phyloP scores from a whole-genome alignment of 37 sponge, comb jelly and placozoan genomes.

The Eunapius fragilis region DNA sequence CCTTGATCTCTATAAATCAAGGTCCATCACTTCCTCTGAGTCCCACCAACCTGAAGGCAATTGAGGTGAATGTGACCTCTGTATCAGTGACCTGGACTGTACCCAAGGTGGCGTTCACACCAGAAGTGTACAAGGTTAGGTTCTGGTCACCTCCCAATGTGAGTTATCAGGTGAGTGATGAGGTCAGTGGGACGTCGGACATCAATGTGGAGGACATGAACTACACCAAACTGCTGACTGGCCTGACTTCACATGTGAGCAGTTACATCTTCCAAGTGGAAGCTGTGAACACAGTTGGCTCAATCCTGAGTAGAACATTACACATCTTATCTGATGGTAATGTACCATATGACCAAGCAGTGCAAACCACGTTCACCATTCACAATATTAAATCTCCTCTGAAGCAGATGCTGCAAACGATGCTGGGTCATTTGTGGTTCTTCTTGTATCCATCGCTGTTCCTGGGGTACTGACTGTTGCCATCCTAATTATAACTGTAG shows the following conservation, averaged over 20 bases:
- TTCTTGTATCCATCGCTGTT: neutral
- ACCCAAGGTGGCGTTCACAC: conserved; percentile 5
- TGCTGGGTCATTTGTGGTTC: neutral
- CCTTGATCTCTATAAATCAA: neutral
- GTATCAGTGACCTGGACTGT: conserved; percentile 12
- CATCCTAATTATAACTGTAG: neutral
- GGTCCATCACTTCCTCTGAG: neutral
- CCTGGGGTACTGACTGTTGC: neutral
- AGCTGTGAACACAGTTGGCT: neutral
- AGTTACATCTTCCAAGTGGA: conserved; percentile 1
- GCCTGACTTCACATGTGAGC: neutral
- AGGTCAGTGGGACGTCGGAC: neutral
- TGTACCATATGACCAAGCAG: no score
- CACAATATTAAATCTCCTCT: neutral
- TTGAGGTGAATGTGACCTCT: neutral
- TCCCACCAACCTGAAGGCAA: neutral
- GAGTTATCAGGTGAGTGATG: no score
- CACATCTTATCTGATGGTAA: no score
- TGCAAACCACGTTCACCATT: neutral
- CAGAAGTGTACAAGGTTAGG: neutral
- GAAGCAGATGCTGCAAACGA: neutral
- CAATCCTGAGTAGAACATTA: neutral
- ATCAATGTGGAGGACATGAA: neutral
- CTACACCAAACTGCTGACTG: neutral
- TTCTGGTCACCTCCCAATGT: neutral